phyloP scores from a whole-genome alignment of 2,113 vertebrate species.

The Pavo muticus region DNA sequence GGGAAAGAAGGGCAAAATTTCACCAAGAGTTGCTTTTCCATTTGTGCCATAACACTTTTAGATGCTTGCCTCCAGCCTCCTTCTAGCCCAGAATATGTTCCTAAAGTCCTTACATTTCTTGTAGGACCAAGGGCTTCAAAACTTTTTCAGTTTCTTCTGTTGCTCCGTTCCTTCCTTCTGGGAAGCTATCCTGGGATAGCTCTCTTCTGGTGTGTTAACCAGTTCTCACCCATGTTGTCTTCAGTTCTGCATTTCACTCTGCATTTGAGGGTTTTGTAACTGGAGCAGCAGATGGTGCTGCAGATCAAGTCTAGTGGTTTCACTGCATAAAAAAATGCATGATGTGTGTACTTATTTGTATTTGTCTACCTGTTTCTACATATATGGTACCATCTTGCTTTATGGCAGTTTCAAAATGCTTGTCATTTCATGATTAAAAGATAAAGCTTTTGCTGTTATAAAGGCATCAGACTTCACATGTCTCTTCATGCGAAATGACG shows the following conservation, averaged over 20 bases:
- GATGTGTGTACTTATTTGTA: not conserved
- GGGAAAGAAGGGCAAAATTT: not conserved
- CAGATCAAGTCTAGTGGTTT: not conserved
- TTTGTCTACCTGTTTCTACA: not conserved
- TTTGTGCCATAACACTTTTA: not conserved
- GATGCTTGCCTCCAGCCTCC: not conserved
- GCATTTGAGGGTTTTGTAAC: not conserved
- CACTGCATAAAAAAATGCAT: rapidly evolving
- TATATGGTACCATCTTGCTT: not conserved
- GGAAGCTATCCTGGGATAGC: not conserved
- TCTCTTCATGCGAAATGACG: not conserved
- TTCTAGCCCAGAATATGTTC: not conserved
- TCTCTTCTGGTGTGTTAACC: not conserved
- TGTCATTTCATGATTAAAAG: not conserved
- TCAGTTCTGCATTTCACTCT: not conserved
- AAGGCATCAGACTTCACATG: not conserved
- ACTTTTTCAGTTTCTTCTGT: not conserved
- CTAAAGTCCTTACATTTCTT: not conserved
- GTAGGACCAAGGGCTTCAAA: not conserved
- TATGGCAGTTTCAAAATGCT: not conserved
- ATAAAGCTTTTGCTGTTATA: not conserved
- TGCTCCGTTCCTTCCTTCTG: not conserved
- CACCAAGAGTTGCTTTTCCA: not conserved
- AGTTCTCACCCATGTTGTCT: not conserved
- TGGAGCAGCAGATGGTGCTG: conserved; percentile 37